Conservation (phyloP, 2,888 invertebrate genomes). For the Pyrrhosoma nymphula region DNA sequence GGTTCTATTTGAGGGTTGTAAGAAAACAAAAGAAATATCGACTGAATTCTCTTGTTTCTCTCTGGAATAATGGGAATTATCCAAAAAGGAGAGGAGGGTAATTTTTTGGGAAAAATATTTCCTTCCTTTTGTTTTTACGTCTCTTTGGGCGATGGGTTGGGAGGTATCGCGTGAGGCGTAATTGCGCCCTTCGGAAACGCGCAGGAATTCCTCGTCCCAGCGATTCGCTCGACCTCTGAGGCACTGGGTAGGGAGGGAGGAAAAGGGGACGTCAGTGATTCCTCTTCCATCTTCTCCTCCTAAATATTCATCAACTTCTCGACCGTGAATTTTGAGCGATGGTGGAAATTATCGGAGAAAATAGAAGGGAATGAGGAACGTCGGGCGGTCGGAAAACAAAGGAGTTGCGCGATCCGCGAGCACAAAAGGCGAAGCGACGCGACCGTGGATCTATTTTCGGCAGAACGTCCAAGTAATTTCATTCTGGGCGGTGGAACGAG, state of each 20-base stretch:
- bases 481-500: not conserved
- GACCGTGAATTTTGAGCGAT: not conserved
- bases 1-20: not conserved
- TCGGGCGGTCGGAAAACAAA: not conserved
- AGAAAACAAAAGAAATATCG: not conserved
- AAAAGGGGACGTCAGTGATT: not conserved
- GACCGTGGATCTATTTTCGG: not conserved
- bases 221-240: not conserved
- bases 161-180: conserved; percentile 7
- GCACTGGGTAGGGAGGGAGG: not conserved
- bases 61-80: not conserved
- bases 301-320: conserved; percentile 7
- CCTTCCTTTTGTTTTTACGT: not conserved
- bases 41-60: not conserved
- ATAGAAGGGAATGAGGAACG: not conserved
- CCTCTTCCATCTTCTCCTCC: not conserved
- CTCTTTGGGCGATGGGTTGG: not conserved
- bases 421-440: not conserved
- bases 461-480: not conserved
- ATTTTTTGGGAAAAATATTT: not conserved
- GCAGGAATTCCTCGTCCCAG: not conserved
- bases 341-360: not conserved
- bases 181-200: not conserved
- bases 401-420: not conserved
- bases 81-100: not conserved